Base-by-base conservation (phyloP, 2,888 invertebrate genomes). In the Drosophila mimica region DNA sequence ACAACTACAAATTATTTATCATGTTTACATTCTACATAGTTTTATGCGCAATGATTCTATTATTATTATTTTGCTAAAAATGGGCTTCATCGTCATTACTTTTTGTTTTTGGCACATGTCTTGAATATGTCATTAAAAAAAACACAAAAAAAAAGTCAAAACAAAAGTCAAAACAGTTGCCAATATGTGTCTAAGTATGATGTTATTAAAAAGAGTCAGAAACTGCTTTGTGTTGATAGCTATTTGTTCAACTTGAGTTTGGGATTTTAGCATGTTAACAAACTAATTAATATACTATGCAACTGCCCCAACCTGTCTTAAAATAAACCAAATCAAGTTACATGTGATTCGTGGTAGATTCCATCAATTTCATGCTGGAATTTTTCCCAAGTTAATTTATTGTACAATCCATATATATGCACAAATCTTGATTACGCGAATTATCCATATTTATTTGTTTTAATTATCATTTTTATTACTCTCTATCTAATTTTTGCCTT, bases 161-260 rank as follows among this genome's bases (percentile, higher is more conserved):
- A 51, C 25, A 67, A 74, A 48, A 58, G 43, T 49, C 33, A 56
- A 70, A 62, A 74, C 76, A 74, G 58, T 66, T 75, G 75, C 61
- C 73, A 57, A 65, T 49, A 51, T 63, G 49, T 58, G 54, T 58
- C 46, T 56, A 67, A 56, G 28, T 61, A 67, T 63, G 60, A 36
- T 28, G 52, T 74, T 74, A 48, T 20, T 48, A 11, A 64, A 46
- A 64, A 73, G 52, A 64, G 63, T 58, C 53, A 71, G 13, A 67
- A 46, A n/a, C 61, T 15, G n/a, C 28, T 34, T 54, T 56, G 49
- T 54, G 17, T 36, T 46, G 25, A 59, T 38, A 57, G 15, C 4
- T 52, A 34, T 67, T 54, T 74, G 52, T 43, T 38, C 43, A 38
- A 66, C 43, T 62, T 74, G 52, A 17, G 38, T 60, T 46, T 54